Base-by-base conservation (phyloP, 1,140 invertebrate genomes). In the Tetramorium parvispinum region DNA sequence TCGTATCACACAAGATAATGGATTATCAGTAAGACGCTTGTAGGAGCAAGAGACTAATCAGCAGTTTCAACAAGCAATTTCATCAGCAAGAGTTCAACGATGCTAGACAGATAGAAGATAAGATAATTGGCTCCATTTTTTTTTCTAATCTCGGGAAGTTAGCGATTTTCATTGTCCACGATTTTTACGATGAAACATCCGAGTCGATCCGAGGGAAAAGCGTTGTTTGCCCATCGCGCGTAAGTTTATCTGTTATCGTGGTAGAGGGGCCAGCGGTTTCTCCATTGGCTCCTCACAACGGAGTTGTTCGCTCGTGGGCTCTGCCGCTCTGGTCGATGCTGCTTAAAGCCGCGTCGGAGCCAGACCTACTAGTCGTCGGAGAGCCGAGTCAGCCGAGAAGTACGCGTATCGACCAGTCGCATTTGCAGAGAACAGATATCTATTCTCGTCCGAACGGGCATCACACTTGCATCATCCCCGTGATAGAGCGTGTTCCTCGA, bases 241-340 rank as follows among this genome's bases (percentile, higher is more conserved):
- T 46, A 73, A 81, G 78, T 53, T 46, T 71, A 49, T 89, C n/a
- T 65, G 59, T 68, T 40, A 49, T 77, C 24, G 18, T 11, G n/a
- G 77, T 83, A 59, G 88, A 89, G 88, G 88, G 88, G 88, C 6
- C 10, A 68, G 40, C 27, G 8, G 16, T 49, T 24, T 24, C 16
- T 59, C 24, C 21, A 89, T 89, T 89, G 88, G 88, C 18, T 63
- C 75, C 75, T 61, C 16, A 65, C 32, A 18, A 68, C 61, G 68
- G 77, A 87, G 71, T 55, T 68, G 88, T 66, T 66, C 49, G 51
- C 37, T 73, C 24, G 43, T 53, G 55, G n/a, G 57, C 63, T 75
- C 77, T 75, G 88, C 59, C 89, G 57, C 63, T 75, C 77, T 75
- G 88, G 66, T 89, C 88, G 88, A 89, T 89, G 88, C 55, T 89